phyloP scores from a whole-genome alignment of 2,797 vertebrate genomes.

The Melanotaenia maccullochi region DNA sequence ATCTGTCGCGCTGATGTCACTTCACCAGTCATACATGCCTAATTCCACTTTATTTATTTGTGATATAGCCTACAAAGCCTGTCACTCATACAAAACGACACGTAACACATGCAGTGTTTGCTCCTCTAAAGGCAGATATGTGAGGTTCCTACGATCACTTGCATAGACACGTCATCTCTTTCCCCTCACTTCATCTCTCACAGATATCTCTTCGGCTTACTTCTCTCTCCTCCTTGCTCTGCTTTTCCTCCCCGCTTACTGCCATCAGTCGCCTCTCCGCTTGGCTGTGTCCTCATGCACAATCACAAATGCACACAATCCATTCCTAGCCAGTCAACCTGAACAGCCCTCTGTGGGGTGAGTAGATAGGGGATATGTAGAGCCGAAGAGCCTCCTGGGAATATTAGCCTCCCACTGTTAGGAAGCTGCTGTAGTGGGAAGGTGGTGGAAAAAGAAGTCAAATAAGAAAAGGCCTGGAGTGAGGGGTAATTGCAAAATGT shows the following conservation, averaged over 20 bases:
- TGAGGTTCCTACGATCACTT: slow-evolving; percentile 23
- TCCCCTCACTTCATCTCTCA: slow-evolving; percentile 45
- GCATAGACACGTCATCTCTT: slow-evolving; percentile 26
- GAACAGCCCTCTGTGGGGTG: slow-evolving; percentile 62
- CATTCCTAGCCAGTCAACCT: slow-evolving; percentile 61
- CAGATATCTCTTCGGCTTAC: slow-evolving; percentile 63
- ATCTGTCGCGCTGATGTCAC: slow-evolving; percentile 61
- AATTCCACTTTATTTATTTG: slow-evolving; percentile 50
- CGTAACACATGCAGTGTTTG: slow-evolving; percentile 15
- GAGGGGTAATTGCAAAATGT: slow-evolving; percentile 43
- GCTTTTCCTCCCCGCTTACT: slow-evolving; percentile 9
- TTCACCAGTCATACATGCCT: slow-evolving; percentile 43
- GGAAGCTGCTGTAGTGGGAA: slow-evolving; percentile 15
- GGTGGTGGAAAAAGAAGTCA: slow-evolving; percentile 3
- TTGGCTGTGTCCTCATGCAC: slow-evolving; percentile 52
- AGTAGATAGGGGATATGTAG: slow-evolving; percentile 59
- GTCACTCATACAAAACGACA: slow-evolving; percentile 22
- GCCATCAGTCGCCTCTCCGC: slow-evolving; percentile 31
- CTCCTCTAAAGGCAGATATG: slow-evolving; percentile 18
- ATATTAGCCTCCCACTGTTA: slow-evolving; percentile 43
- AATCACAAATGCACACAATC: slow-evolving; percentile 67
- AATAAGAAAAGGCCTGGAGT: slow-evolving; percentile 9
- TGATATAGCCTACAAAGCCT: slow-evolving; percentile 20
- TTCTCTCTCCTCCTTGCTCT: slow-evolving; percentile 51
- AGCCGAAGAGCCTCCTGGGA: slow-evolving; percentile 50